Percentiles rank a stretch among this genome's conserved stretches.
Conservation (phyloP, 1,140 invertebrate genomes). For the Campoletis sonorensis region DNA sequence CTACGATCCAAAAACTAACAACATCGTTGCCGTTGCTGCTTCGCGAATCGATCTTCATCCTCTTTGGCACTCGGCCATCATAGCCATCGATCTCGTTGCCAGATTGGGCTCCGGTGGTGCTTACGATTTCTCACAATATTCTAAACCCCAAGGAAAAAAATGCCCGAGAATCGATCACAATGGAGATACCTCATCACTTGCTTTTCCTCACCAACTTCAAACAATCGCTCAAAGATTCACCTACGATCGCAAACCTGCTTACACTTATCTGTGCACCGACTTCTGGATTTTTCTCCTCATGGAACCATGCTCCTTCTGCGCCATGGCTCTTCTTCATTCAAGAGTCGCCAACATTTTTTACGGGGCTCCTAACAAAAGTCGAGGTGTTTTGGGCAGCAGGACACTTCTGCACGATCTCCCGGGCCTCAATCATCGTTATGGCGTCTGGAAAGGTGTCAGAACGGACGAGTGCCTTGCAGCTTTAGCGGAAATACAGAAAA, state of each 20-base stretch:
- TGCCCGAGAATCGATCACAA: not conserved
- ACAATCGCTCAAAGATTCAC: not conserved
- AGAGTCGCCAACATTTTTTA: slow-evolving; percentile 91
- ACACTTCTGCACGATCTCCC: slow-evolving; percentile 87
- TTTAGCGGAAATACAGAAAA: slow-evolving; percentile 30
- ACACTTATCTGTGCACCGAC: slow-evolving; percentile 89
- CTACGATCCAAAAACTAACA: slow-evolving; percentile 81
- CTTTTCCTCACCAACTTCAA: not conserved
- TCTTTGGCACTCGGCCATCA: slow-evolving; percentile 90
- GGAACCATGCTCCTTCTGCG: slow-evolving; percentile 96
- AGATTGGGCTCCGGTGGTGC: slow-evolving; percentile 88
- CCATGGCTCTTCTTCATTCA: slow-evolving; percentile 95
- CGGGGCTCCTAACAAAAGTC: slow-evolving; percentile 74
- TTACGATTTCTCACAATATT: slow-evolving; percentile 77
- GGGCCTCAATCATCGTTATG: slow-evolving; percentile 94
- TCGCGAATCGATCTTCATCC: slow-evolving; percentile 82
- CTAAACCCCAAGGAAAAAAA: not conserved
- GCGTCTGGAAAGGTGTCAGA: slow-evolving; percentile 81
- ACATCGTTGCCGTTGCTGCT: slow-evolving; percentile 82
- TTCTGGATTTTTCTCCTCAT: slow-evolving; percentile 90
- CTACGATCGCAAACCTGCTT: not conserved
- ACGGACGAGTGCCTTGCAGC: slow-evolving; percentile 60
- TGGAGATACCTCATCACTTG: not conserved
- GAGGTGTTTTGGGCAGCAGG: slow-evolving; percentile 84
- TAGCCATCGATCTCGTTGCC: slow-evolving; percentile 91